Evolutionary conservation across 2,797 vertebrate species (phyloP).

Genomic region (Caiman crocodilus): DNA sequence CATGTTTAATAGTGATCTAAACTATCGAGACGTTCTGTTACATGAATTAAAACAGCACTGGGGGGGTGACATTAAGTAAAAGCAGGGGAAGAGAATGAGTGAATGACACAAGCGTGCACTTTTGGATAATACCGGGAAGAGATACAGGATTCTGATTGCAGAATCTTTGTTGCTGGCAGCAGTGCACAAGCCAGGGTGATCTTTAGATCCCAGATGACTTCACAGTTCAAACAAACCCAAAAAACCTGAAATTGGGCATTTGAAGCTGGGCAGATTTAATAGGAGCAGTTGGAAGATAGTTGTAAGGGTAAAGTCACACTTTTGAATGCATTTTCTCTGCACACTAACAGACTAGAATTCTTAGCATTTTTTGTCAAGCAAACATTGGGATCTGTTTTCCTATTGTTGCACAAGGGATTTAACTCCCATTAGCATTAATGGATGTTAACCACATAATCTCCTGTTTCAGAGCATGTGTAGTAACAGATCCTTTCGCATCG

Average conservation of each 20-base stretch:
- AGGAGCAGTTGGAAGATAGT: neutral
- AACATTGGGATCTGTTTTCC: neutral
- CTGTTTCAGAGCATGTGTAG: neutral
- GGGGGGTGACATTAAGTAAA: neutral
- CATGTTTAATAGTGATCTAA: neutral
- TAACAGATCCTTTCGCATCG: neutral
- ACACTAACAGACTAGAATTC: neutral
- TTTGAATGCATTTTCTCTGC: neutral
- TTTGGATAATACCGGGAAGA: neutral
- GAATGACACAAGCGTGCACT: neutral
- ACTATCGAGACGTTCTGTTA: neutral
- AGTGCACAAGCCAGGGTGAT: neutral
- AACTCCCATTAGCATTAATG: neutral
- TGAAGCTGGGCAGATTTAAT: neutral
- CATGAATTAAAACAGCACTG: neutral
- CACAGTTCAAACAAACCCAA: neutral
- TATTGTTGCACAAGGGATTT: neutral
- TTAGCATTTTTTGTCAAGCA: neutral
- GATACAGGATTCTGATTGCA: neutral
- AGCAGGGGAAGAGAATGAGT: neutral
- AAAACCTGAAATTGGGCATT: neutral
- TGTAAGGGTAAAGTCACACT: neutral
- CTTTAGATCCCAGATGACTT: constrained; percentile 39
- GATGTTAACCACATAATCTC: neutral
- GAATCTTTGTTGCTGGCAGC: constrained; percentile 2